Conservation (phyloP, 1,140 invertebrate species). For the Drosophila kohkoa region DNA sequence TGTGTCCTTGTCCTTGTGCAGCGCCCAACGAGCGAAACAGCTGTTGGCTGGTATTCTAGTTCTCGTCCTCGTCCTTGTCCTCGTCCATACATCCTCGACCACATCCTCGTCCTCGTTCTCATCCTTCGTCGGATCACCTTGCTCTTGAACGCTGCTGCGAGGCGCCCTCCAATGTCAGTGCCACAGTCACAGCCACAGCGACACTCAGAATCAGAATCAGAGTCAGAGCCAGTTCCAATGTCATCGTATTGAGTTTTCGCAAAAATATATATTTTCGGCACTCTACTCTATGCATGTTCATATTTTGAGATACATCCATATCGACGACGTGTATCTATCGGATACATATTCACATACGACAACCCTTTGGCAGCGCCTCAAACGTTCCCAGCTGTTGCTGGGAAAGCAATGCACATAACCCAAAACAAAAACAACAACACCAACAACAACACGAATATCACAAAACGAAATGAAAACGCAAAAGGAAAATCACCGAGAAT, state of each 20-base stretch:
- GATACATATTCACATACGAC: background rate
- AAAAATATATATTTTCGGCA: slow-evolving; percentile 18
- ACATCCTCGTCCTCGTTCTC: slow-evolving; percentile 47
- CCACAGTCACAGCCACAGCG: background rate
- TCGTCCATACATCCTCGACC: slow-evolving; percentile 45
- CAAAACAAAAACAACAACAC: background rate
- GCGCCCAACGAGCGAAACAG: slow-evolving; percentile 67
- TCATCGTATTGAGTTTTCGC: slow-evolving; percentile 40
- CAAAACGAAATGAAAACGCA: slow-evolving; percentile 20
- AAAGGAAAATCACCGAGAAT: slow-evolving; percentile 17
- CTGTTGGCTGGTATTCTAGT: slow-evolving; percentile 63
- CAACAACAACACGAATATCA: background rate
- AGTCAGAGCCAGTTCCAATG: slow-evolving; percentile 17
- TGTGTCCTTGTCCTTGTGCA: slow-evolving; percentile 80
- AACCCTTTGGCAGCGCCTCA: slow-evolving; percentile 2
- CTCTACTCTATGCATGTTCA: slow-evolving; percentile 16
- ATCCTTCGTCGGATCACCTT: slow-evolving; percentile 42
- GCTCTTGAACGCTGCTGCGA: slow-evolving; percentile 52
- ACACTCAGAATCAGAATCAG: background rate
- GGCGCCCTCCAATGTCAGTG: slow-evolving; percentile 41
- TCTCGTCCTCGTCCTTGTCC: slow-evolving; percentile 26
- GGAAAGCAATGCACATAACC: background rate
- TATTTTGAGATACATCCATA: slow-evolving; percentile 12
- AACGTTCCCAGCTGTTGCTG: slow-evolving; percentile 29
- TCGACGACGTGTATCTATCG: background rate